Evolutionary conservation across 2,113 vertebrate genomes (phyloP).

Genomic region (Hypanus sabinus): DNA sequence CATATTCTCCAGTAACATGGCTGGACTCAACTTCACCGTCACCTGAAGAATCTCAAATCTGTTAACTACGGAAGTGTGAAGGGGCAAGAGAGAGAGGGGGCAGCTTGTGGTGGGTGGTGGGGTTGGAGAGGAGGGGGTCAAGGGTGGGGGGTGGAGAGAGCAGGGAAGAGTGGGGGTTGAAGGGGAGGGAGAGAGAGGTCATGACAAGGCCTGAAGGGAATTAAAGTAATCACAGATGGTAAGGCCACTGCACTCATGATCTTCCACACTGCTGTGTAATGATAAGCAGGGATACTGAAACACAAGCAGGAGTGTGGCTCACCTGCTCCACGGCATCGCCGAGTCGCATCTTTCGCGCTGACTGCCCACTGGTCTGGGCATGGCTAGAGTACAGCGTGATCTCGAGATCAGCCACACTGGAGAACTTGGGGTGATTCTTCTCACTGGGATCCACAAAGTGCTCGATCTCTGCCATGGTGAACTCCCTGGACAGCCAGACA

Average conservation of each 20-base stretch:
- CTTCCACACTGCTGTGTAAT: too few relatives aligned
- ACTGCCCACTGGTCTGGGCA: conserved; percentile 92
- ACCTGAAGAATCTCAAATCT: background rate
- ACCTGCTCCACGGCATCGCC: conserved; percentile 95
- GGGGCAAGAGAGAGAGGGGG: background rate
- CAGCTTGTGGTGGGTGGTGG: background rate
- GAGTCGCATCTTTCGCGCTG: conserved; percentile 77
- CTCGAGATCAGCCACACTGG: conserved; percentile 72
- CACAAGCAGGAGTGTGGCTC: fast-evolving
- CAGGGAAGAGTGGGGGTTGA: too few relatives aligned
- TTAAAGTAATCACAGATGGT: too few relatives aligned
- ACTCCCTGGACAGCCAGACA: conserved; percentile 67
- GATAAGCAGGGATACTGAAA: too few relatives aligned
- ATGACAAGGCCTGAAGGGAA: too few relatives aligned
- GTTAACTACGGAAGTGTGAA: background rate
- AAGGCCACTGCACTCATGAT: too few relatives aligned
- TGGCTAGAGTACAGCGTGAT: conserved; percentile 84
- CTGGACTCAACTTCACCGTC: background rate
- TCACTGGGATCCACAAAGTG: conserved; percentile 96
- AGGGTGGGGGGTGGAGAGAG: too few relatives aligned
- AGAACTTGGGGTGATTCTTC: conserved; percentile 87
- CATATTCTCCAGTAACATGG: too few relatives aligned
- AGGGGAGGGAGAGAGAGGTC: too few relatives aligned
- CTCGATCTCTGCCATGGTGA: conserved; percentile 99
- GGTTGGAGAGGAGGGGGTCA: background rate